These are phyloP conservation scores for Sylvia atricapilla DNA, from an alignment of 2,113 vertebrate species.

Conservation along the genomic window DNA sequence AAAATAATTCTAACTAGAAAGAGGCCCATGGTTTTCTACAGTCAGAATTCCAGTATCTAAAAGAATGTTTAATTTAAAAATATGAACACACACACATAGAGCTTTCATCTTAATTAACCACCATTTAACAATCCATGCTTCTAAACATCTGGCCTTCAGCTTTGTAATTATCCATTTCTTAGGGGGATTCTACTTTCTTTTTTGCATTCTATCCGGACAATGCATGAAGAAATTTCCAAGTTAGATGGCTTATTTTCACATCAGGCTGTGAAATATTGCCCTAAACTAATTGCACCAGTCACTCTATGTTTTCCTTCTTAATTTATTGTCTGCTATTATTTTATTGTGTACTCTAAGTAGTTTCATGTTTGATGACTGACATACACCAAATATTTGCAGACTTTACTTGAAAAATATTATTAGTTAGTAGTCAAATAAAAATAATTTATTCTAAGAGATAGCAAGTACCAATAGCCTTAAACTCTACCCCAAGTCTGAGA, in stretches of 20 bases:
- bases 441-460: neutral
- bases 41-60: neutral
- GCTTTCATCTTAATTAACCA: neutral
- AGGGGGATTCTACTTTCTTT: neutral
- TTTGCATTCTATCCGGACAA: neutral
- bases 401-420: neutral
- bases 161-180: neutral
- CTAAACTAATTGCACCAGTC: neutral
- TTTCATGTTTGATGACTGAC: neutral
- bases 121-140: neutral
- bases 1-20: neutral
- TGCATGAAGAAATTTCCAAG: neutral
- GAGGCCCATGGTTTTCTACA: neutral
- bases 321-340: neutral
- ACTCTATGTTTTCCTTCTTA: neutral
- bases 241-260: neutral
- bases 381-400: neutral
- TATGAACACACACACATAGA: neutral
- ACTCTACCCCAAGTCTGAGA: neutral
- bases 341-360: neutral
- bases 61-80: neutral
- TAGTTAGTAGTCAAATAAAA: neutral
- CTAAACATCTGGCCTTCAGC: neutral
- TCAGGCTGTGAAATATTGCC: neutral
- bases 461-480: neutral